These are phyloP conservation scores for Choloepus didactylus DNA, from an alignment of 2,797 vertebrate species.

Conservation along the genomic window DNA sequence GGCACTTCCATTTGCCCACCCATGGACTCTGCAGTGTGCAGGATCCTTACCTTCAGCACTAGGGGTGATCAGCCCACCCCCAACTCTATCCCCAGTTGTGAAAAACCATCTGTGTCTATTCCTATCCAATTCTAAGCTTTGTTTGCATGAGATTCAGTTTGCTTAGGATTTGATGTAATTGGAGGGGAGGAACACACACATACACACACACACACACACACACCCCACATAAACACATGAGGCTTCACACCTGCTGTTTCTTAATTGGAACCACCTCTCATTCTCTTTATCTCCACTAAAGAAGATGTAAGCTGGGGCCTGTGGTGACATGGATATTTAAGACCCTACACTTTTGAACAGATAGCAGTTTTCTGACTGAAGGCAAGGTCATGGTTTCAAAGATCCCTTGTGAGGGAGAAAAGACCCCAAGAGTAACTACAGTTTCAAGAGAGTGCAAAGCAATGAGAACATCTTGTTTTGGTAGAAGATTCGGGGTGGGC, in stretches of 20 bases:
- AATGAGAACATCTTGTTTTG: not conserved
- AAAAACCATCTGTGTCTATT: not conserved
- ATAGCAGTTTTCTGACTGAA: not conserved
- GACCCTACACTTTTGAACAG: not conserved
- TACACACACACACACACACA: conserved; percentile 13
- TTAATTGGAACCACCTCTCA: conserved; percentile 84
- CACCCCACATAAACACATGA: not conserved
- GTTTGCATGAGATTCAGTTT: conserved; percentile 73
- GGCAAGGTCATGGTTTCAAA: not conserved
- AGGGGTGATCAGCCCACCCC: no score
- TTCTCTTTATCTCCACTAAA: conserved; percentile 60
- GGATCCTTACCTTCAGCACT: not conserved
- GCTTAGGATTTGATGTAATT: not conserved
- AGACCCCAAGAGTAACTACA: not conserved
- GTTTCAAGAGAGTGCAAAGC: not conserved
- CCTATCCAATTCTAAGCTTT: not conserved
- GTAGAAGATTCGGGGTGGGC: not conserved
- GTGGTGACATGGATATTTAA: not conserved
- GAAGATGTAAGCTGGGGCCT: conserved; percentile 53
- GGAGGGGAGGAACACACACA: not conserved
- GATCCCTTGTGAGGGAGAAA: not conserved
- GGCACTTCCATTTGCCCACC: no score
- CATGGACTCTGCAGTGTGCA: not conserved
- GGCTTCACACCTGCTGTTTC: conserved; percentile 67
- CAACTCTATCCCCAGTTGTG: not conserved